Evolutionary conservation across 2,113 vertebrate species (phyloP).

Genomic region (Strix aluco): DNA sequence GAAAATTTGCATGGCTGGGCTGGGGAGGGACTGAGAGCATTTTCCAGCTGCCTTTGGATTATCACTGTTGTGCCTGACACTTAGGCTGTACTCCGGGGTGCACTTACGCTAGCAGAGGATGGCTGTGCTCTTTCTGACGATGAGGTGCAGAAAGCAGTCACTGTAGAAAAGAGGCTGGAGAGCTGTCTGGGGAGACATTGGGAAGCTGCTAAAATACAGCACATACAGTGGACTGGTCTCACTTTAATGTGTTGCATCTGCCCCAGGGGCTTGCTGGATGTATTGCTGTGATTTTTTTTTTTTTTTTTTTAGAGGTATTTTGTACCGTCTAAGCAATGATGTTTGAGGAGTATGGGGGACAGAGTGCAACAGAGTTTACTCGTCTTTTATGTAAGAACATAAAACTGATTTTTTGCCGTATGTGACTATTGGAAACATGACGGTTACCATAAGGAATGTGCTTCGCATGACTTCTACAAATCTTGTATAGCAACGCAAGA

Average conservation of each 20-base stretch:
- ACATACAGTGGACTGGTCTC: background rate
- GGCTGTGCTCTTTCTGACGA: background rate
- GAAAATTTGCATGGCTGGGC: background rate
- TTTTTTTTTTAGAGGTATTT: background rate
- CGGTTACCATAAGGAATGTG: background rate
- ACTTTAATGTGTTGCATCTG: background rate
- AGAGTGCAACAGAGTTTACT: background rate
- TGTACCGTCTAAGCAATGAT: background rate
- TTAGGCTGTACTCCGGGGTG: background rate
- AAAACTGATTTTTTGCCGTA: background rate
- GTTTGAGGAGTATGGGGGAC: background rate
- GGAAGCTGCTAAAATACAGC: background rate
- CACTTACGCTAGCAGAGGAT: background rate
- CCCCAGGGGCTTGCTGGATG: background rate
- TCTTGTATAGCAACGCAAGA: background rate
- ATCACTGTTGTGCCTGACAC: slow-evolving; percentile 1
- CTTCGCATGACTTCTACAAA: background rate
- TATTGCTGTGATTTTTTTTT: background rate
- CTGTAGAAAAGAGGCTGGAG: background rate
- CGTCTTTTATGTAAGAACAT: background rate
- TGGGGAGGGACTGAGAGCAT: background rate
- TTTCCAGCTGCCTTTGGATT: slow-evolving; percentile 29
- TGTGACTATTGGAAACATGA: background rate
- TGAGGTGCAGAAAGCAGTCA: background rate
- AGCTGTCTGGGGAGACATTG: background rate